These are phyloP conservation scores for Coptodon bakossiorum DNA, from an alignment of 2,113 vertebrate genomes.

Conservation along the genomic window DNA sequence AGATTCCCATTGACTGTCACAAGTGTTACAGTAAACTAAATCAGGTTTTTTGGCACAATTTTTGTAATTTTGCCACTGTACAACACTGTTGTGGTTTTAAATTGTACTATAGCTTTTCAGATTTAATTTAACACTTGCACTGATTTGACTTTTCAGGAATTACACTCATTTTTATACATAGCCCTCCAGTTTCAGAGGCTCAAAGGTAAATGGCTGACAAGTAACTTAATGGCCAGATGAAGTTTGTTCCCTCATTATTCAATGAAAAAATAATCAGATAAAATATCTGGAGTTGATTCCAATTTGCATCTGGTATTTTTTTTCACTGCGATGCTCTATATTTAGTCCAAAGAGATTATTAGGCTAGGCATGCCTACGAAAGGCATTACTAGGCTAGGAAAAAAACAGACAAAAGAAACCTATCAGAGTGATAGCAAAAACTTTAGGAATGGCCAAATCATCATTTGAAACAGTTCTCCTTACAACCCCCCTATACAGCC, in stretches of 20 bases:
- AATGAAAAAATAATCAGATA: neutral
- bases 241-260: neutral
- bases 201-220: neutral
- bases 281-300: neutral
- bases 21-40: neutral
- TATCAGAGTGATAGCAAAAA: neutral
- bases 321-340: neutral
- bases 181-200: neutral
- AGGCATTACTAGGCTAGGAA: neutral
- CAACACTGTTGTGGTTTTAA: neutral
- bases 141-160: neutral
- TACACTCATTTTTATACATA: neutral
- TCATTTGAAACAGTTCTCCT: neutral
- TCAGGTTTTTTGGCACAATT: neutral
- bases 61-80: neutral
- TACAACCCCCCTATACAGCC: neutral
- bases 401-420: neutral
- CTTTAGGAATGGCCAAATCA: neutral
- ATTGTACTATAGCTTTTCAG: neutral
- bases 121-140: neutral
- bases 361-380: rapidly evolving
- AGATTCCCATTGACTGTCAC: neutral
- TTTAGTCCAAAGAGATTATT: neutral
- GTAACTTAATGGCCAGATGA: neutral
- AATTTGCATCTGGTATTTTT: neutral